Evolutionary conservation across 2,113 vertebrate genomes (phyloP).

Genomic region (Elephas maximus): DNA sequence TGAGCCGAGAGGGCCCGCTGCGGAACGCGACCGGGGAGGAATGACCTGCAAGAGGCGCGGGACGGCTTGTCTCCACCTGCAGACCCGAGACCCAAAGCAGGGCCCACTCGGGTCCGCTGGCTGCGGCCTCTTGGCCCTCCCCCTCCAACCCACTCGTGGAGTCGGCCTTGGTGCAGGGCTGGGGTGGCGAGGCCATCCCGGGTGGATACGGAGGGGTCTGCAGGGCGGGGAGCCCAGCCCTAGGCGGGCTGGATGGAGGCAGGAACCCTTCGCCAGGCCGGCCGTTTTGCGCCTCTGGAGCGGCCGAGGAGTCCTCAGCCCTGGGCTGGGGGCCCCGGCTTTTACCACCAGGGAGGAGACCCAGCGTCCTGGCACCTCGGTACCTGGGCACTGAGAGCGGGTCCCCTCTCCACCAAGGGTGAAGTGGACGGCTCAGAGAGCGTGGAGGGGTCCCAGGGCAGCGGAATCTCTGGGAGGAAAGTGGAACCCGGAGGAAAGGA

Average conservation of each 20-base stretch:
- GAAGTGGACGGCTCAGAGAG: neutral
- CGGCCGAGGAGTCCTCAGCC: fast-evolving
- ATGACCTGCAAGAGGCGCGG: neutral
- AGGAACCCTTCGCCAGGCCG: neutral
- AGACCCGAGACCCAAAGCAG: neutral
- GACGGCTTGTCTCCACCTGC: neutral
- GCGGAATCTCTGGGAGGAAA: too few species aligned
- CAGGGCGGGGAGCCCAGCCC: neutral
- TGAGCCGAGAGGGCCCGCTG: neutral
- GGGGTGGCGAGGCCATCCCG: neutral
- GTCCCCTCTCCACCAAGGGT: too few species aligned
- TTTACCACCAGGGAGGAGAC: neutral
- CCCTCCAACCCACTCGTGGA: neutral
- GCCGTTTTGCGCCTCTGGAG: neutral
- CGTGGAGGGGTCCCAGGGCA: neutral
- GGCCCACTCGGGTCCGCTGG: neutral
- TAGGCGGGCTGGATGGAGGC: neutral
- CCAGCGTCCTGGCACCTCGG: neutral
- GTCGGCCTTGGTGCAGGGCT: neutral
- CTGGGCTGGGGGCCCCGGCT: neutral
- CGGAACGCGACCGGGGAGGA: neutral
- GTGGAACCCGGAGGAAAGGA: fast-evolving
- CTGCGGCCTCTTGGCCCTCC: neutral
- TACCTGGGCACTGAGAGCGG: neutral
- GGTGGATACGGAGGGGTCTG: neutral